Evolutionary conservation across 2,113 vertebrate species (phyloP).

Genomic region (Pavo muticus): DNA sequence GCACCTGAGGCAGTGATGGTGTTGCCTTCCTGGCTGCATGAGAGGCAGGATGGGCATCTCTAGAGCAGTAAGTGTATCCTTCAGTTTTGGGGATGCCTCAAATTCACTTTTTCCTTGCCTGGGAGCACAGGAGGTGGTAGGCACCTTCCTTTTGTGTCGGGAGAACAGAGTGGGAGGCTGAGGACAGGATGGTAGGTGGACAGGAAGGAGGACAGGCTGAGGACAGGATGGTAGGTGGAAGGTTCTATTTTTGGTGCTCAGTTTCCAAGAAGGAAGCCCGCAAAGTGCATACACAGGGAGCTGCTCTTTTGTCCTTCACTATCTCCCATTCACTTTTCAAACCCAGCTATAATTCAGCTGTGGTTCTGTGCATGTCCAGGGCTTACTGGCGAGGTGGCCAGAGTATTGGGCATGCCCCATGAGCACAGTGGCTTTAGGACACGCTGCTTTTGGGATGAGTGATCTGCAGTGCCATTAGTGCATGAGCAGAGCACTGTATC

Average conservation of each 20-base stretch:
- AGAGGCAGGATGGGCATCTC: background rate
- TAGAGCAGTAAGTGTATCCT: background rate
- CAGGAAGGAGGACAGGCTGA: background rate
- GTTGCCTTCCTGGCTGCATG: background rate
- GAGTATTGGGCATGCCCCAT: background rate
- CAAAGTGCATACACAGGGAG: background rate
- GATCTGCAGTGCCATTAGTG: background rate
- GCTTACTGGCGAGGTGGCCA: background rate
- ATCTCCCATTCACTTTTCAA: background rate
- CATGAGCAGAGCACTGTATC: accelerated
- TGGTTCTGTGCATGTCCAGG: background rate
- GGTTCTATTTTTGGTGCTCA: background rate
- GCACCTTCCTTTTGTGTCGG: background rate
- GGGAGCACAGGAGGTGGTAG: background rate
- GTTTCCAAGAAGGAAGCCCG: background rate
- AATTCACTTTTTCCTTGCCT: background rate
- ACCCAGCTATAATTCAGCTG: background rate
- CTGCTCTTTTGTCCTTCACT: background rate
- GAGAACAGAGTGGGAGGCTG: background rate
- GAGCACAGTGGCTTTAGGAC: background rate
- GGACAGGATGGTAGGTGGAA: background rate
- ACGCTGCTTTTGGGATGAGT: background rate
- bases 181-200: background rate
- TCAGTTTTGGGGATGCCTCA: background rate
- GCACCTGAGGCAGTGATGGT: accelerated